Conservation (phyloP, 2,888 invertebrate species). For the Ferdinandea cuprea region DNA sequence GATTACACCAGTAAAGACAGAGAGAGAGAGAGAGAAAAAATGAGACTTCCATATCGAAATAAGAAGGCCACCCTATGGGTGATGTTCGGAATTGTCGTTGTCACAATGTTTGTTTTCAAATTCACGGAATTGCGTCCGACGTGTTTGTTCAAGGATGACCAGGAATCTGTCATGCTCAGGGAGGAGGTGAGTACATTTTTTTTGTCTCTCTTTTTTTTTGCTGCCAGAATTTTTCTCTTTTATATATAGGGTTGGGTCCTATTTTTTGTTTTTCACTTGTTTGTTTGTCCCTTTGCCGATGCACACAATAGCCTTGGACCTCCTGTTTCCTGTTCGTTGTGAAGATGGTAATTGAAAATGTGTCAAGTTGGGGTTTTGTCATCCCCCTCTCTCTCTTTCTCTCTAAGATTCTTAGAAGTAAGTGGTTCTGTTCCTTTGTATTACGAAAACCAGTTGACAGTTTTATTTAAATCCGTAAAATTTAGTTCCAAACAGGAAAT, state of each 20-base stretch:
- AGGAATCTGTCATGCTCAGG: conserved; percentile 80
- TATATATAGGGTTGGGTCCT: too few species aligned
- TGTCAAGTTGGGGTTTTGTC: conserved; percentile 53
- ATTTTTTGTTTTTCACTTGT: conserved; percentile 10
- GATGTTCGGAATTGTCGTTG: conserved; percentile 81
- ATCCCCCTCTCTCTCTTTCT: not conserved
- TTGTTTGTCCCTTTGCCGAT: conserved; percentile 13
- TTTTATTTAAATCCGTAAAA: conserved; percentile 50
- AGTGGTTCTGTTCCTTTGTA: conserved; percentile 37
- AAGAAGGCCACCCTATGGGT: conserved; percentile 82
- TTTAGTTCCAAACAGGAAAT: conserved; percentile 15
- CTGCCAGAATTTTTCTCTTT: conserved; percentile 10
- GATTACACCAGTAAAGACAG: conserved; percentile 44
- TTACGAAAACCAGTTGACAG: conserved; percentile 49
- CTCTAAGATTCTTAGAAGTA: conserved; percentile 1
- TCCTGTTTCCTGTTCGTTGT: conserved; percentile 12
- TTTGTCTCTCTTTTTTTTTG: conserved; percentile 16
- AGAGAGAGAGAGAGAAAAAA: conserved; percentile 76
- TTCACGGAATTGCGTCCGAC: conserved; percentile 82
- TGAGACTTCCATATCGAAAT: conserved; percentile 83
- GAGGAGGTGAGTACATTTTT: conserved; percentile 81
- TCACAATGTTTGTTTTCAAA: conserved; percentile 83
- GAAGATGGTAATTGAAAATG: conserved; percentile 66
- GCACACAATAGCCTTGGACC: conserved; percentile 2
- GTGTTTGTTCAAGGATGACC: conserved; percentile 82